phyloP scores from a whole-genome alignment of 2,888 invertebrate genomes.

The Metallyticus violacea region DNA sequence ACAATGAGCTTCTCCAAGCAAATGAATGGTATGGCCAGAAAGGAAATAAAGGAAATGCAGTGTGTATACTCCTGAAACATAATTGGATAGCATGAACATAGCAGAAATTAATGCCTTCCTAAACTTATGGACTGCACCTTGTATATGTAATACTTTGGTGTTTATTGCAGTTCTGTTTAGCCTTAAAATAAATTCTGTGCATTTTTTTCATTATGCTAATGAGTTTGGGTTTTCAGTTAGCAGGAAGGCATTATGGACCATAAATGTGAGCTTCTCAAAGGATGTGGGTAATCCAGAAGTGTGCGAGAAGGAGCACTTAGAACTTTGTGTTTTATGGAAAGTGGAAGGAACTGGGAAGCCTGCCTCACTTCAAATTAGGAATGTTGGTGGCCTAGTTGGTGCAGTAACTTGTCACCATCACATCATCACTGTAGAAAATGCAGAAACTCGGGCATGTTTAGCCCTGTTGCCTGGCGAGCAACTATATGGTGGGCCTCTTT shows the following conservation, averaged over 20 bases:
- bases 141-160: too few relatives aligned
- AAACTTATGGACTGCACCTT: too few relatives aligned
- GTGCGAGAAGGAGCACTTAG: background rate
- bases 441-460: background rate
- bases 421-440: background rate
- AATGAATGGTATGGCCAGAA: too few relatives aligned
- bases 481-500: slow-evolving; percentile 57
- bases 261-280: background rate
- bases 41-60: too few relatives aligned
- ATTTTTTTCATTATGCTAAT: too few relatives aligned
- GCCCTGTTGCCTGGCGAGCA: background rate
- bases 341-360: background rate
- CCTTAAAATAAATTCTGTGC: too few relatives aligned
- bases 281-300: background rate
- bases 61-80: too few relatives aligned
- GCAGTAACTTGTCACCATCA: background rate
- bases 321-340: background rate
- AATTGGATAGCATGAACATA: too few relatives aligned
- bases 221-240: background rate
- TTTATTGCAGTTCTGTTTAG: too few relatives aligned
- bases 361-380: background rate
- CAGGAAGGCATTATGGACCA: background rate
- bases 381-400: background rate
- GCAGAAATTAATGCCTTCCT: too few relatives aligned
- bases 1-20: too few relatives aligned